Base-by-base conservation (phyloP, 2,888 invertebrate species). In the Tetranychus truncatus region DNA sequence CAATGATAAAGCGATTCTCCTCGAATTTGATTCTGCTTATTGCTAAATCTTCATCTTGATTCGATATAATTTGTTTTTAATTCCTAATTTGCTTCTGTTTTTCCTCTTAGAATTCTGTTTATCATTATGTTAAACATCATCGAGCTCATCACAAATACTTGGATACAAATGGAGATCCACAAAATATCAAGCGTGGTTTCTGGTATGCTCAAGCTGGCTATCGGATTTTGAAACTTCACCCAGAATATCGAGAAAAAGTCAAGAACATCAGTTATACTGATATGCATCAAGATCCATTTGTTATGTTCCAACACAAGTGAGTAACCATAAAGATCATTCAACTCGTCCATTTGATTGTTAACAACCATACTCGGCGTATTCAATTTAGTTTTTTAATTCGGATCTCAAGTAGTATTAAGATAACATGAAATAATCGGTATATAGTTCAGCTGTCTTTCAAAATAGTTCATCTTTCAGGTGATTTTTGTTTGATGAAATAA, bases 101-200 rank as follows among this genome's bases (percentile, higher is more conserved):
- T 66, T 11, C 0, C 66, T 20, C 11, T 1, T 24, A 69, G 69
- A 24, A 69, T 24, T 69, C 69, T 11, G 21, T 69, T 24, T 69
- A 69, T 24, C 69, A 69, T 69, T 69, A 69, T 69, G 69, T 69
- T 8, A 21, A 69, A 9, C 69, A 72, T 44, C 72, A 72, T 46
- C 72, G 72, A 46, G 72, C 46, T 45, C 72, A 72, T 34, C 72
- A 72, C 20, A 72, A 72, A 46, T 72, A n/a, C 20, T 44, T 46
- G 45, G 72, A 72, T 44, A 72, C 72, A 9, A 18, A 72, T 72
- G 72, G 45, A n/a, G 72, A 72, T 20, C 72, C 72, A n/a, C 72
- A 72, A 18, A 72, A 72, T 5, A 72, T 46, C 11, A 72, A 46
- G 5, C 34, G 72, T n/a, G 72, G 72, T 15, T 72, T 72, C 44